Evolutionary conservation across 2,888 invertebrate species (phyloP).

Genomic region (Mythimna impura): DNA sequence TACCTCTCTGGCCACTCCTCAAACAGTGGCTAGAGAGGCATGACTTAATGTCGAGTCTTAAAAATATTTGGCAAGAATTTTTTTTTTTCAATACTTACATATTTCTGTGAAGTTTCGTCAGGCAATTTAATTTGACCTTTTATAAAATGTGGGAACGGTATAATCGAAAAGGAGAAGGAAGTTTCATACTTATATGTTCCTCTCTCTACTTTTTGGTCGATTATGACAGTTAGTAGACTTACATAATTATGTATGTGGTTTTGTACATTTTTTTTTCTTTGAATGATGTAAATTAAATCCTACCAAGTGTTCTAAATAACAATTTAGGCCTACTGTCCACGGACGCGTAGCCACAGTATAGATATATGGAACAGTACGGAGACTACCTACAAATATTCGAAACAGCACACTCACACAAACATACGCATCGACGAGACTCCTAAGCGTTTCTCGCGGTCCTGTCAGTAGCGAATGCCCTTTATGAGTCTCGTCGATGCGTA

Average conservation of each 20-base stretch:
- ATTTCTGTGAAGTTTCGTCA: background rate
- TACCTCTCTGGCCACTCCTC: too few relatives aligned
- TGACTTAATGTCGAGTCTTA: background rate
- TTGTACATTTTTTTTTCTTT: too few relatives aligned
- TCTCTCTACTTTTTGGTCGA: background rate
- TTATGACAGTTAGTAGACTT: background rate
- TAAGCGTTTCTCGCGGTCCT: too few relatives aligned
- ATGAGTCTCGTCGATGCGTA: too few relatives aligned
- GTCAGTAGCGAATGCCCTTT: too few relatives aligned
- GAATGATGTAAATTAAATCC: background rate
- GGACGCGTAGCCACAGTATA: too few relatives aligned
- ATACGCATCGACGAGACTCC: too few relatives aligned
- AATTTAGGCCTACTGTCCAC: too few relatives aligned
- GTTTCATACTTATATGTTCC: background rate
- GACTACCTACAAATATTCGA: too few relatives aligned
- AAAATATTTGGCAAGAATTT: background rate
- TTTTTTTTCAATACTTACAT: background rate
- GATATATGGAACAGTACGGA: too few relatives aligned
- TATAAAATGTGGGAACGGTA: background rate
- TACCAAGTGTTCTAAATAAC: background rate
- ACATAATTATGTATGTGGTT: background rate
- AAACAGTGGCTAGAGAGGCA: too few relatives aligned
- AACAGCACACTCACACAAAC: too few relatives aligned
- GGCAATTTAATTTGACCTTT: background rate
- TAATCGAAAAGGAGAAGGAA: background rate